phyloP scores from a whole-genome alignment of 2,888 invertebrate genomes.

The Tholera decimalis region DNA sequence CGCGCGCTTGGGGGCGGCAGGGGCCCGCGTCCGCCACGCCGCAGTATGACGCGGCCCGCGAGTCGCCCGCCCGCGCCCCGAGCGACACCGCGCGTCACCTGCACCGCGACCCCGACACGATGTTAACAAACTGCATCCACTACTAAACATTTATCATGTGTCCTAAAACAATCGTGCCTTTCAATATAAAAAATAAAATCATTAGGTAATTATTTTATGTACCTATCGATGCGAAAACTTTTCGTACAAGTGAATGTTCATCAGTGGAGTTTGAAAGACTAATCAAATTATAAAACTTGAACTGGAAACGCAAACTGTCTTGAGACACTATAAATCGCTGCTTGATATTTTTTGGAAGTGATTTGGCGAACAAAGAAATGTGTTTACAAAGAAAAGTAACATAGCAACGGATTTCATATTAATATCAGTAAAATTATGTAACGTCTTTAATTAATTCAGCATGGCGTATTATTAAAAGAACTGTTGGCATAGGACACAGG shows the following conservation, averaged over 20 bases:
- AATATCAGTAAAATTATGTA: constrained; percentile 74
- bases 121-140: constrained; percentile 69
- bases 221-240: constrained; percentile 61
- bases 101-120: constrained; percentile 71
- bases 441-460: constrained; percentile 63
- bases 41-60: constrained; percentile 88
- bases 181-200: constrained; percentile 66
- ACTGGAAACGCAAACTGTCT: constrained; percentile 33
- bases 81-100: constrained; percentile 61
- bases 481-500: constrained; percentile 11
- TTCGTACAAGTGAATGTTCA: constrained; percentile 62
- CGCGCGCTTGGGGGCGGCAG: constrained; percentile 67
- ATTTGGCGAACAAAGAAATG: constrained; percentile 78
- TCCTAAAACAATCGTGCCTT: constrained; percentile 80
- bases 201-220: constrained; percentile 56
- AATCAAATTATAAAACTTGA: constrained; percentile 61
- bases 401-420: constrained; percentile 80
- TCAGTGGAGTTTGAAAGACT: constrained; percentile 61
- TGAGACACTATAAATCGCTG: constrained; percentile 20
- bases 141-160: constrained; percentile 68
- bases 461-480: constrained; percentile 44
- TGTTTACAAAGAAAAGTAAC: constrained; percentile 88
- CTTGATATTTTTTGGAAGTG: constrained; percentile 66
- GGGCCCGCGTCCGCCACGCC: constrained; percentile 72
- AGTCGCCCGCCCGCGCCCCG: constrained; percentile 79